Base-by-base conservation (phyloP, 1,140 invertebrate species). In the Tetragonula clypearis region DNA sequence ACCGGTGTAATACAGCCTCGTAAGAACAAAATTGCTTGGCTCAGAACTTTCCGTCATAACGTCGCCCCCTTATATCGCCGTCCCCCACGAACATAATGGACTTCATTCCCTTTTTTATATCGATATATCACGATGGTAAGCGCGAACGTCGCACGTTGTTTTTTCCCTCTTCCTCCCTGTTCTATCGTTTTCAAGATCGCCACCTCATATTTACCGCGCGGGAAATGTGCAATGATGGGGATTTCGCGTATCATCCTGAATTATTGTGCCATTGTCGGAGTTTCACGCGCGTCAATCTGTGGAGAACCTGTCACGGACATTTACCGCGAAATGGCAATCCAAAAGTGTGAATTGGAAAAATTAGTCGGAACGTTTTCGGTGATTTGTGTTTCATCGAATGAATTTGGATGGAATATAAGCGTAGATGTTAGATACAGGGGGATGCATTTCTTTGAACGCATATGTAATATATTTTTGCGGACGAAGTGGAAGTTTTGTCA, bases 11-110 rank as follows among this genome's bases (percentile, higher is more conserved):
- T 84, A 82, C 84, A 30, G 79, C 55, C 30, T 79, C 55, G 68
- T 76, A 76, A 85, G 85, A 90, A 75, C 79, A 71, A 85, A 90
- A 90, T 86, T 90, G 82, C 79, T 85, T 77, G 71, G 87, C 81
- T 84, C 78, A 86, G 84, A 79, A 84, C 68, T 86, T 90, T 85
- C 75, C 30, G 62, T 76, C 55, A 49, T 84, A 82, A 85, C 68
- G 78, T 82, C 80, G 74, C 14, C 60, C 65, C 66, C 66, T 21
- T 75, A 60, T 85, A 84, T 60, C 30, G 19, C 80, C 85, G 76
- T 76, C 74, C 26, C 71, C 71, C 73, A 77, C 82, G 82, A 49
- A 75, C 77, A 79, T 74, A 84, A 85, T n/a, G 76, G 62, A 35
- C 75, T 69, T 74, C 62, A 5, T 84, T 73, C 53, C 55, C 35